These are phyloP conservation scores for Turdus rufiventris DNA, from an alignment of 2,113 vertebrate genomes.

Conservation along the genomic window DNA sequence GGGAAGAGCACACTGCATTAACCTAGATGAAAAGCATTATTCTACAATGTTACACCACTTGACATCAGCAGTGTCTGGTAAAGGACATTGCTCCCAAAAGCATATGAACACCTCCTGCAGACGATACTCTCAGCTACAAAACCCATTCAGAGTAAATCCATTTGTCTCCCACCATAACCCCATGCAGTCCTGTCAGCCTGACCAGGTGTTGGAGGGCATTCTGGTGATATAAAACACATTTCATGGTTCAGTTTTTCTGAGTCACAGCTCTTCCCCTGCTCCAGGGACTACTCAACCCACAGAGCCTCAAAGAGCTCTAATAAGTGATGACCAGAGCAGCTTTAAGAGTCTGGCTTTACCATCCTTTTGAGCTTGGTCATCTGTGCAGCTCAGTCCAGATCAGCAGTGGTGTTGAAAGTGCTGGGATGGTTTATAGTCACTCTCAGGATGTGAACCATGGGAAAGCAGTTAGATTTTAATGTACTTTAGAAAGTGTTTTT, in stretches of 20 bases:
- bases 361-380: slow-evolving; percentile 20
- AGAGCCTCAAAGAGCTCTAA: slow-evolving; percentile 37
- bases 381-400: background rate
- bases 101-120: background rate
- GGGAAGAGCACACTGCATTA: background rate
- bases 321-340: slow-evolving; percentile 34
- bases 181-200: background rate
- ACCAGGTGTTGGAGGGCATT: background rate
- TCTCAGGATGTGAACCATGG: background rate
- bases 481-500: background rate
- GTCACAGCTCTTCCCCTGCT: slow-evolving; percentile 33
- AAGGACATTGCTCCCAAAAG: slow-evolving; percentile 19
- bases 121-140: background rate
- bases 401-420: background rate
- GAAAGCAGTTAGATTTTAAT: slow-evolving; percentile 10
- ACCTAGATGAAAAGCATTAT: background rate
- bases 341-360: slow-evolving; percentile 47
- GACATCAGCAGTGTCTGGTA: background rate
- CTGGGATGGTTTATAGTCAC: slow-evolving; percentile 1
- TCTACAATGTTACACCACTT: background rate
- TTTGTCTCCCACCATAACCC: background rate
- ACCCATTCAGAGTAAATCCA: background rate
- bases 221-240: background rate
- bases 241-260: background rate
- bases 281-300: background rate